Percentiles rank a stretch among this genome's conserved stretches.
phyloP scores from a whole-genome alignment of 2,888 invertebrate species.

The Sycophila texana region DNA sequence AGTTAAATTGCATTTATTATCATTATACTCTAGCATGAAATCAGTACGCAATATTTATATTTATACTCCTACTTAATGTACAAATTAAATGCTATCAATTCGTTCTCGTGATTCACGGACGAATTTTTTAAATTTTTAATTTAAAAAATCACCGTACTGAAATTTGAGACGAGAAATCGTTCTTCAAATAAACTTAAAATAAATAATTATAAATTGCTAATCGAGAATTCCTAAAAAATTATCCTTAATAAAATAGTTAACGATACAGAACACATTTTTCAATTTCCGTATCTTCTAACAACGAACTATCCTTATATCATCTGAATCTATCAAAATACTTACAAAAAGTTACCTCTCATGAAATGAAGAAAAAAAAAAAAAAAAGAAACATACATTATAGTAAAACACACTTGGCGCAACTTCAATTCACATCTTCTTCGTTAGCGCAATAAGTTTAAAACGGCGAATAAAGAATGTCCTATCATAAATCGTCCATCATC shows the following conservation, averaged over 20 bases:
- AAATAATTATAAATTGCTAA: constrained; percentile 9
- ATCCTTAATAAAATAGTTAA: constrained; percentile 8
- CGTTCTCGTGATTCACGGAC: too few relatives aligned
- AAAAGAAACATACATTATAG: constrained; percentile 8
- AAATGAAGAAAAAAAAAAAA: constrained; percentile 13
- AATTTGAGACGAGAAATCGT: constrained; percentile 26
- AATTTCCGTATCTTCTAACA: constrained; percentile 1
- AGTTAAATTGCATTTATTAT: too few relatives aligned
- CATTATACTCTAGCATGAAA: too few relatives aligned
- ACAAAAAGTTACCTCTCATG: constrained; percentile 12
- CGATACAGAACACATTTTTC: neutral
- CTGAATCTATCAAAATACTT: neutral
- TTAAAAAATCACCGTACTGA: neutral
- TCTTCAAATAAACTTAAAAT: constrained; percentile 31
- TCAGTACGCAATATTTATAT: too few relatives aligned
- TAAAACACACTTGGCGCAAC: constrained; percentile 12
- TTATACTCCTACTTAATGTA: too few relatives aligned
- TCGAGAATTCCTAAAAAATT: constrained; percentile 17
- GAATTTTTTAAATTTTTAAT: neutral
- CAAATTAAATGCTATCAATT: too few relatives aligned
- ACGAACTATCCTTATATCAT: neutral
- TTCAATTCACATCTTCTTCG: neutral
- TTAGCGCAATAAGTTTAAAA: neutral
- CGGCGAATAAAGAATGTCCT: neutral
- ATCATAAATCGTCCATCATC: constrained; percentile 21